These are phyloP conservation scores for Cacoxenus indagator DNA, from an alignment of 2,888 invertebrate species.

Conservation along the genomic window DNA sequence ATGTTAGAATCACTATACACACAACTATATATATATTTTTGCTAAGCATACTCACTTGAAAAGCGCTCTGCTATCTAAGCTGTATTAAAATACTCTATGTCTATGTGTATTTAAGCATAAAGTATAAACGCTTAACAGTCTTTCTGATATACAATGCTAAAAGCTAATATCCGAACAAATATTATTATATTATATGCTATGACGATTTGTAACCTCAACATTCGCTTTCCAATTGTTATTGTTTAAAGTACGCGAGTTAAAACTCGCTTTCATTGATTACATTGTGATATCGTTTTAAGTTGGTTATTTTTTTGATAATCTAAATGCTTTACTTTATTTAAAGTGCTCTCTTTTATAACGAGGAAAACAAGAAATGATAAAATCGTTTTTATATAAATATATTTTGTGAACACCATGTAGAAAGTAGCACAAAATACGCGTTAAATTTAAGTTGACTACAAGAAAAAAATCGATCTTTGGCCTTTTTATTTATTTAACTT, in stretches of 20 bases:
- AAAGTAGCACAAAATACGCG: conserved; percentile 52
- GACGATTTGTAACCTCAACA: background rate
- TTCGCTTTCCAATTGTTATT: conserved; percentile 35
- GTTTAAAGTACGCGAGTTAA: conserved; percentile 34
- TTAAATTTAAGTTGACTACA: conserved; percentile 23
- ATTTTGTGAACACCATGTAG: conserved; percentile 47
- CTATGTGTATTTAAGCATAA: conserved; percentile 16
- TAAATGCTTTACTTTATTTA: conserved; percentile 21
- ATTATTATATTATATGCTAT: background rate
- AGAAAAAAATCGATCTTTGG: background rate
- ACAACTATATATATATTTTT: conserved; percentile 14
- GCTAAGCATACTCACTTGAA: background rate
- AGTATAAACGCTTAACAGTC: conserved; percentile 13
- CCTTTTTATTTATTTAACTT: conserved; percentile 6
- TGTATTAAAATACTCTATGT: background rate
- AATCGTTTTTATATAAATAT: background rate
- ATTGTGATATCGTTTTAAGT: conserved; percentile 59
- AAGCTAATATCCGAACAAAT: background rate
- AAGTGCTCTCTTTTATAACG: background rate
- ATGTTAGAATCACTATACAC: background rate
- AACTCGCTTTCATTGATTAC: background rate
- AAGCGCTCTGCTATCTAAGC: conserved; percentile 3
- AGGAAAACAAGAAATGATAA: background rate
- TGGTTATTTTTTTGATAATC: conserved; percentile 28
- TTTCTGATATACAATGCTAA: background rate